These are phyloP conservation scores for Drosophila peninsularis DNA, from an alignment of 2,888 invertebrate genomes.

Conservation along the genomic window DNA sequence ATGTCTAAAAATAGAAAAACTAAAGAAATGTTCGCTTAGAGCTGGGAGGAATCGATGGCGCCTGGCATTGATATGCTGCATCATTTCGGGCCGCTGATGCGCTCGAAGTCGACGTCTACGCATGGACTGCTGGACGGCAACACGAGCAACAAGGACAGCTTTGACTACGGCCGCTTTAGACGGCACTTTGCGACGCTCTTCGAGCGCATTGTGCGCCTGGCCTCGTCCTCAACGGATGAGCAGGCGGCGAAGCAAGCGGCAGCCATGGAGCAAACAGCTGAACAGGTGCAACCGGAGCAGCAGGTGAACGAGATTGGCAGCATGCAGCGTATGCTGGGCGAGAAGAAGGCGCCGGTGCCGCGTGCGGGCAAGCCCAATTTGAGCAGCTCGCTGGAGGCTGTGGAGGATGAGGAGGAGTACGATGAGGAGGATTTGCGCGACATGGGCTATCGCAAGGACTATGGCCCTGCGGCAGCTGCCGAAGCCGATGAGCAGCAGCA, in stretches of 20 bases:
- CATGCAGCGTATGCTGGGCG: constrained; percentile 65
- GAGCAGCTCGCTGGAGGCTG: constrained; percentile 74
- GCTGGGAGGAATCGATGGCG: constrained; percentile 84
- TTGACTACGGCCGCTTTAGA: constrained; percentile 82
- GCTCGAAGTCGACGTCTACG: constrained; percentile 69
- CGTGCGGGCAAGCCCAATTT: constrained; percentile 31
- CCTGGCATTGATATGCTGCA: constrained; percentile 84
- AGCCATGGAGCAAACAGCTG: constrained; percentile 10
- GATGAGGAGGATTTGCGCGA: constrained; percentile 81
- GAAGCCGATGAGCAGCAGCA: constrained; percentile 11
- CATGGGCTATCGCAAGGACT: constrained; percentile 78
- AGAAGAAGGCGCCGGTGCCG: constrained; percentile 13
- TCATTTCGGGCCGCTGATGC: constrained; percentile 82
- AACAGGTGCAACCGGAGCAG: background rate
- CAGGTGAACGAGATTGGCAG: constrained; percentile 56
- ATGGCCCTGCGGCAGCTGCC: constrained; percentile 42
- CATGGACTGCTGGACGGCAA: constrained; percentile 65
- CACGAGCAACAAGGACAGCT: constrained; percentile 62
- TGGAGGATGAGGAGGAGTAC: constrained; percentile 79
- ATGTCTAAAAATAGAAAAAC: background rate
- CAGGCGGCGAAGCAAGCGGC: constrained; percentile 7
- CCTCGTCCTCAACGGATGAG: constrained; percentile 51
- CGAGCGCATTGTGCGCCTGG: constrained; percentile 82
- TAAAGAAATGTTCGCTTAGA: constrained; percentile 57
- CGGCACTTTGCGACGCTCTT: constrained; percentile 82